Evolutionary conservation across 1,140 invertebrate species (phyloP), one percentile per base, ranked within the genome.

Genomic region (Polypedilum vanderplanki): DNA sequence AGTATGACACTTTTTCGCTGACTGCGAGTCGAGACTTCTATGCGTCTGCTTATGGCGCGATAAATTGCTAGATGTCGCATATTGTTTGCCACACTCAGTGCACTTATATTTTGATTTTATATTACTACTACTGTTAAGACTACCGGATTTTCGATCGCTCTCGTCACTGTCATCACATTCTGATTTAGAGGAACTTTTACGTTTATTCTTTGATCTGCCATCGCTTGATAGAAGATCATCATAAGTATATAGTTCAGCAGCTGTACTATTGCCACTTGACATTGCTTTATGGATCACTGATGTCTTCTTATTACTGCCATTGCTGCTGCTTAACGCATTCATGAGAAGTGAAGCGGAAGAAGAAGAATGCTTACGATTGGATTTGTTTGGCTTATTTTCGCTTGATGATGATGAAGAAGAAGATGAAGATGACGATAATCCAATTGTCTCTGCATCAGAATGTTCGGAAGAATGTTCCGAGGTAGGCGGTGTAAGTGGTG

Each of bases 21-120:
- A 90, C 76, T 93, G 90, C 0, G 95, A 97, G 81, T 98, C 95
- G 20, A 98, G 87, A 79, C 93, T 95, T 17, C 97, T 89, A 80
- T 99, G 97, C 0, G 96, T 98, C 83, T 98, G 96, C 81, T 98
- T 98, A 85, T 99, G 97, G 65, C 97, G 88, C 15, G 95, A 97
- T 70, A 99, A 87, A 83, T 98, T 99, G 24, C 94, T 96, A 1
- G 95, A 97, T 0, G 97, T 98, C 15, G 97, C 96, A 80, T 98
- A 99, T 78, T 95, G 90, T 80, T 98, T 98, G 17, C 97, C 97
- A 79, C 97, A 99, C 80, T 98, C 95, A 75, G 88, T 90, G 81
- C 97, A 99, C n/a, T 90, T 89, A 83, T 96, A 98, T 77, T 92
- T 87, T n/a, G 82, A 79, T 73, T 86, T 85, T 46, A 83, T 79